phyloP scores from a whole-genome alignment of 2,113 vertebrate species.

The Microtus montanus region DNA sequence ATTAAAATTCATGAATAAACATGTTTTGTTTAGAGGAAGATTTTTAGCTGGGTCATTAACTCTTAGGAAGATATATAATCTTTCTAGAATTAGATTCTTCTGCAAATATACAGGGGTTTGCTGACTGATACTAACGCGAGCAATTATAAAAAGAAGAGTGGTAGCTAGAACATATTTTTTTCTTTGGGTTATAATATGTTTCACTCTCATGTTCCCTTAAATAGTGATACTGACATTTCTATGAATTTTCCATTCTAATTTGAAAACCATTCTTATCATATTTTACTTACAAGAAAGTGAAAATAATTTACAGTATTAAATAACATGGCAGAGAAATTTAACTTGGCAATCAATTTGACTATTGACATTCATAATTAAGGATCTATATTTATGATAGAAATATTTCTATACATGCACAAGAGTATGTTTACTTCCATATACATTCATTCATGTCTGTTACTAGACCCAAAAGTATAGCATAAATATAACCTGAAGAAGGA shows the following conservation, averaged over 20 bases:
- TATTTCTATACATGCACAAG: neutral
- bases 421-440: neutral
- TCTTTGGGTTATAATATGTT: neutral
- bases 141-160: constrained; percentile 56
- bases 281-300: constrained; percentile 44
- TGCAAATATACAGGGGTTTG: constrained; percentile 59
- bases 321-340: neutral
- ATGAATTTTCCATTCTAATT: constrained; percentile 67
- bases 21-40: constrained; percentile 75
- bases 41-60: constrained; percentile 72
- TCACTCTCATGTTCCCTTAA: constrained; percentile 32
- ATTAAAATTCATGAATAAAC: constrained; percentile 79
- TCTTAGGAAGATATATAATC: constrained; percentile 72
- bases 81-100: constrained; percentile 70
- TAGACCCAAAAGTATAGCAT: neutral
- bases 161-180: constrained; percentile 44
- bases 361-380: neutral
- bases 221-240: constrained; percentile 43
- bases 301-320: constrained; percentile 32
- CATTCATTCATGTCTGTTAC: neutral
- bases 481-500: neutral
- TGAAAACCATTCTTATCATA: constrained; percentile 46
- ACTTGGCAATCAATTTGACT: neutral
- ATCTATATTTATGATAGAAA: neutral
- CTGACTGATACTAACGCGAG: constrained; percentile 55